Evolutionary conservation across 2,888 invertebrate species (phyloP), one percentile per base, ranked within the genome.

Genomic region (Biston stratarius): DNA sequence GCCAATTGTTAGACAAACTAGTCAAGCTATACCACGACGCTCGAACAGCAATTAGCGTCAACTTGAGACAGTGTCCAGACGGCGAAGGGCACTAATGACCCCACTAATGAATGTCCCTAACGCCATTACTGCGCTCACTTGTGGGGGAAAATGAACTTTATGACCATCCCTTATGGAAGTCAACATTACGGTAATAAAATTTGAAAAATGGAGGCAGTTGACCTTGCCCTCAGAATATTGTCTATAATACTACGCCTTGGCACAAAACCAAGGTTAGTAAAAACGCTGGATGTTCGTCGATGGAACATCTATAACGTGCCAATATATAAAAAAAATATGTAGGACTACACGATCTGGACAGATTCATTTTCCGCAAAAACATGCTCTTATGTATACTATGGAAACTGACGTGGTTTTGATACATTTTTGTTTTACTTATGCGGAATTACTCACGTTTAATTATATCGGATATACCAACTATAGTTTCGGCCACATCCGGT

Each of bases 61-160:
- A 34, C 45, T 52, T 44, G 34, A 61, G 44, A 52, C 51, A 52
- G 36, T 45, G 61, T 51, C 60, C 61, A 51, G 60, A 38, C 61
- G 8, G 24, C 44, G 15, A 57, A 47, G 47, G 59, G 14, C 36
- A 49, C 59, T 49, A 48, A 57, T 49, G 59, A 48, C 40, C 52
- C 42, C 42, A 24, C 45, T 45, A 52, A 61, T 61, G 52, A 61
- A 44, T 12, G 51, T 44, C 12, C 52, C 52, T 52, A 44, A 34
- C 24, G 14, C 12, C 59, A 38, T 48, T 49, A 40, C 9, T 8
- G 44, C 38, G 15, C 36, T 47, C 38, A 47, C 10, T 24, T 10
- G 15, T 33, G 44, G 44, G 10, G 33, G 47, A 7, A 47, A 44
- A 44, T 44, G 44, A n/a, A n/a, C 44, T 42, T 55, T 55, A 55